Percentiles rank a stretch among this genome's conserved stretches.
Conservation (phyloP, 35 echinoderm and acorn worm species). For the Apostichopus californicus region DNA sequence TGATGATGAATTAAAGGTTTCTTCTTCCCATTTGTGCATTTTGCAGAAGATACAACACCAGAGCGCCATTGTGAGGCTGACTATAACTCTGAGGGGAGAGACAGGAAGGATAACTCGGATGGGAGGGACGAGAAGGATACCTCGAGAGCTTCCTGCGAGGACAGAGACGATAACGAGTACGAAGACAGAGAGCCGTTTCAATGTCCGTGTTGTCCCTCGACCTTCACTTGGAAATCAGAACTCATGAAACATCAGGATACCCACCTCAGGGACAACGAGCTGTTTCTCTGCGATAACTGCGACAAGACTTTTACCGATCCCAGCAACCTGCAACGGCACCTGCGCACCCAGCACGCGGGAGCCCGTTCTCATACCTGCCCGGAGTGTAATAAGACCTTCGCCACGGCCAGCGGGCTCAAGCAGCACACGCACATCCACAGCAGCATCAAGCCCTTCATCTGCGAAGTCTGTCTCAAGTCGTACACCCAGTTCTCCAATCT, state of each 20-base stretch:
- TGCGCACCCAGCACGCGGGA: constrained; percentile 89
- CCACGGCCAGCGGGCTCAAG: constrained; percentile 93
- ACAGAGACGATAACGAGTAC: neutral
- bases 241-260: constrained; percentile 79
- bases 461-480: constrained; percentile 96
- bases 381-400: constrained; percentile 96
- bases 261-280: constrained; percentile 59
- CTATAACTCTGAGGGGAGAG: neutral
- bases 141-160: neutral
- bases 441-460: constrained; percentile 97
- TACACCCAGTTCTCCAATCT: constrained; percentile 99
- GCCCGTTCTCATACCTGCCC: constrained; percentile 93
- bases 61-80: too few relatives aligned
- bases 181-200: constrained; percentile 38
- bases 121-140: neutral
- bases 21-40: neutral
- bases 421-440: constrained; percentile 99
- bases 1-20: too few relatives aligned
- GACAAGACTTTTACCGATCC: constrained; percentile 93
- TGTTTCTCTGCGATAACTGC: constrained; percentile 90
- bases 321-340: constrained; percentile 95
- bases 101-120: neutral
- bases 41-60: neutral
- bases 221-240: constrained; percentile 90
- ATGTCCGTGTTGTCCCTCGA: constrained; percentile 70